Evolutionary conservation across 2,888 invertebrate species (phyloP).

Genomic region (Entomobrya proxima): DNA sequence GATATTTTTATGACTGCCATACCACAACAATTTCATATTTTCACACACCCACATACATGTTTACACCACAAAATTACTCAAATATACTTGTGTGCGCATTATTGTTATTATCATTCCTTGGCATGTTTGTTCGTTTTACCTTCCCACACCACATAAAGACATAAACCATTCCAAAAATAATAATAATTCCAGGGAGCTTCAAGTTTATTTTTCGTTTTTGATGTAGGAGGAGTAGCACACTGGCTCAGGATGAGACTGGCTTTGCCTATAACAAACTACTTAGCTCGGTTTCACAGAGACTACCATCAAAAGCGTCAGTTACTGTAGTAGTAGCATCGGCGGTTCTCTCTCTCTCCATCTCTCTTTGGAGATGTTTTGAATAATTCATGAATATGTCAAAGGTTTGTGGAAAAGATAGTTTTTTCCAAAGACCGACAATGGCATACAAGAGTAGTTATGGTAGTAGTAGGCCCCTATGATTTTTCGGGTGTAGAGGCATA

Average conservation of each 20-base stretch:
- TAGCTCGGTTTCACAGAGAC: background rate
- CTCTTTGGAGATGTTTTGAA: conserved; percentile 71
- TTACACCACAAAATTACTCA: too few species aligned
- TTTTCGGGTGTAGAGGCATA: conserved; percentile 34
- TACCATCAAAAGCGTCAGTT: background rate
- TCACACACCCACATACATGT: background rate
- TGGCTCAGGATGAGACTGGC: background rate
- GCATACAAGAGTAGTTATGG: conserved; percentile 9
- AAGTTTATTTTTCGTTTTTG: background rate
- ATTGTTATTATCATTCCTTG: too few species aligned
- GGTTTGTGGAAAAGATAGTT: conserved; percentile 67
- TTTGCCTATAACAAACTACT: conserved; percentile 8
- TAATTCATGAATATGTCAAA: conserved; percentile 74
- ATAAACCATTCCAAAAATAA: too few species aligned
- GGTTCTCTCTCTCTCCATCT: background rate
- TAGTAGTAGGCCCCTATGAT: conserved; percentile 50
- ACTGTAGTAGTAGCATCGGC: background rate
- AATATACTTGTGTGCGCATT: too few species aligned
- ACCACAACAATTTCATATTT: background rate
- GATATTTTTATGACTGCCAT: background rate
- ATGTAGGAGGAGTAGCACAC: background rate
- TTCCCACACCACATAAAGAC: too few species aligned
- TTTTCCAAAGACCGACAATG: conserved; percentile 59
- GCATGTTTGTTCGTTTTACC: too few species aligned
- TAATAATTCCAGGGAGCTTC: conserved; percentile 5